These are phyloP conservation scores for Agapornis roseicollis DNA, from an alignment of 2,113 vertebrate species.

Conservation along the genomic window DNA sequence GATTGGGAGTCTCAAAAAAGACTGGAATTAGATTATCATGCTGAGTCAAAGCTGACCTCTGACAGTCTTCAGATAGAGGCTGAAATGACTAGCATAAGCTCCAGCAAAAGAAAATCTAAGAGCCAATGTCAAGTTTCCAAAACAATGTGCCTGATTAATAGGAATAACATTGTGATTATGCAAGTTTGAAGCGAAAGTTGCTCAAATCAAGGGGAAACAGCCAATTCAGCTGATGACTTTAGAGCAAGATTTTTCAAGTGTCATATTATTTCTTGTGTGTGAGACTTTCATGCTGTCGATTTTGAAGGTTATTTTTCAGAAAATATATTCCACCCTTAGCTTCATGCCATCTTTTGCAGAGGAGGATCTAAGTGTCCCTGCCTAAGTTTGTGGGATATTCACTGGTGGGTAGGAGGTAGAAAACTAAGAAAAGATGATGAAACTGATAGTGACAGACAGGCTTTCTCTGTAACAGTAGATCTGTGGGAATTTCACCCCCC, in stretches of 20 bases:
- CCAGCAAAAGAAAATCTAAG: not conserved
- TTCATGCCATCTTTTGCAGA: not conserved
- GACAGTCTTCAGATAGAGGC: not conserved
- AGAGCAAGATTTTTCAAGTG: not conserved
- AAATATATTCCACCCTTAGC: not conserved
- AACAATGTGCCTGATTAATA: no score
- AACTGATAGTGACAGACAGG: not conserved
- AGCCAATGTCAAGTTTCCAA: not conserved
- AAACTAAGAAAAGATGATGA: not conserved
- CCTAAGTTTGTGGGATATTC: not conserved
- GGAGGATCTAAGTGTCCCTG: not conserved
- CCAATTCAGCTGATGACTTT: not conserved
- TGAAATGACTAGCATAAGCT: not conserved
- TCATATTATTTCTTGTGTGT: not conserved
- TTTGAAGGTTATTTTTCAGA: not conserved
- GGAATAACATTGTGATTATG: not conserved
- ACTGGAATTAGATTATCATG: not conserved
- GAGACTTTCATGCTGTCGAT: not conserved
- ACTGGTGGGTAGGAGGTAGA: not conserved
- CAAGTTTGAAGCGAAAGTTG: not conserved
- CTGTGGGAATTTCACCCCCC: fast-evolving
- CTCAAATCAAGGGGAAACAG: not conserved
- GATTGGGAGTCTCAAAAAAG: not conserved
- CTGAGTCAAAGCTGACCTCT: not conserved
- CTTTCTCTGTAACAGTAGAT: not conserved